phyloP scores from a whole-genome alignment of 2,888 invertebrate species.

The Ditylenchus weischeri region DNA sequence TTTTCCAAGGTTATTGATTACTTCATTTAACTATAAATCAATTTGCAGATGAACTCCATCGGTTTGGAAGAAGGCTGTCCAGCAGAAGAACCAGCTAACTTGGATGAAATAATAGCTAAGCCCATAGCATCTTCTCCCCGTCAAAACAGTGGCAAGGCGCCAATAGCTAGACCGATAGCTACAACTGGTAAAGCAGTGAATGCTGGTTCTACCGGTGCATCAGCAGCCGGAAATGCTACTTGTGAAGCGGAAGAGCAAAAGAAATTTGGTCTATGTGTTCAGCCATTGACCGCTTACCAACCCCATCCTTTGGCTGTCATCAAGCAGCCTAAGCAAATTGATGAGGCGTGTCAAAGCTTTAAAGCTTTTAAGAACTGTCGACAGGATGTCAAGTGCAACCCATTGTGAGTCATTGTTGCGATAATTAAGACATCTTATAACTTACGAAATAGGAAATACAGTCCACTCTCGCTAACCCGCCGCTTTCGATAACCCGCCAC shows the following conservation, averaged over 20 bases:
- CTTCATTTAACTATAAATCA: background rate
- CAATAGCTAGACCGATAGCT: conserved; percentile 37
- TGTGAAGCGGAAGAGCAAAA: conserved; percentile 48
- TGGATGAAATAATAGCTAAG: conserved; percentile 49
- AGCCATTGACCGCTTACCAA: conserved; percentile 52
- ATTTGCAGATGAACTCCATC: conserved; percentile 44
- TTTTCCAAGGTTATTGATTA: conserved; percentile 10
- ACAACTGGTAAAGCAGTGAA: conserved; percentile 24
- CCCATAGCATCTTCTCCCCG: conserved; percentile 39
- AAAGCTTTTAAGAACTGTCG: conserved; percentile 45
- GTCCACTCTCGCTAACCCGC: too few relatives aligned
- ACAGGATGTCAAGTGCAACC: conserved; percentile 40
- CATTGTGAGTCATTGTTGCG: conserved; percentile 22
- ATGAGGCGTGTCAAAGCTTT: conserved; percentile 51
- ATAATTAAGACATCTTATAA: too few relatives aligned
- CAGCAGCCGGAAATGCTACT: background rate
- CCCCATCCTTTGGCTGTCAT: conserved; percentile 56
- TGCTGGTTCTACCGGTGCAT: conserved; percentile 12
- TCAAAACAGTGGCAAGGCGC: conserved; percentile 17
- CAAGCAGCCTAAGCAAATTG: conserved; percentile 51
- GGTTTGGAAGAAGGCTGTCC: conserved; percentile 56
- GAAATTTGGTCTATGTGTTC: conserved; percentile 46
- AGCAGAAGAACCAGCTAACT: conserved; percentile 40
- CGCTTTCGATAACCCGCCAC: too few relatives aligned
- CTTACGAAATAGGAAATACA: too few relatives aligned